Base-by-base conservation (phyloP, 2,113 vertebrate species). In the Columbina picui region DNA sequence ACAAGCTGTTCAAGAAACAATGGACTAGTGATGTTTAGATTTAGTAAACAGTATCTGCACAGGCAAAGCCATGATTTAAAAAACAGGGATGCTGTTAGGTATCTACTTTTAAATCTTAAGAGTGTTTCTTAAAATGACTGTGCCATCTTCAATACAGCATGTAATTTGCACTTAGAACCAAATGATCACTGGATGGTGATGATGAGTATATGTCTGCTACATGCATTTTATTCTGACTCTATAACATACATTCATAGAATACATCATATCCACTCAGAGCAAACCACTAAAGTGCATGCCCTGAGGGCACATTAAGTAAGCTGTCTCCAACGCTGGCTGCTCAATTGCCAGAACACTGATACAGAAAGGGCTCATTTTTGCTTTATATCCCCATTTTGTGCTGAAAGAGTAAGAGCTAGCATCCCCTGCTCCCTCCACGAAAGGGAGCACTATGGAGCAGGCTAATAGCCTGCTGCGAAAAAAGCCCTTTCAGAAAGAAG, bases 211-310 rank as follows among this genome's bases (percentile, higher is more conserved):
- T 69, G 90, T 96, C 88, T 93, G 92, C 93, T 87, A 95, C 90
- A 86, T 89, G 91, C 96, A 96, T 94, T 96, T 97, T 93, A 92
- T 96, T 96, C 81, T 83, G 83, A 96, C 91, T 94, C 67, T 84
- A 90, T 86, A 94, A 96, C 94, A 95, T 95, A 97, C 85, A 97
- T 97, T 97, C 95, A 97, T 78, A 95, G 95, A 96, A 92, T 78
- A 95, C 79, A 89, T 91, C 78, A 78, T 93, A 97, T 94, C 71
- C 77, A 95, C 87, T 92, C 84, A 76, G 90, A 90, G 95, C 83
- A 92, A 98, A 93, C 78, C 52, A 69, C 94, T 92, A 81, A 38
- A 95, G 90, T 95, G 90, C 78, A 96, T 95, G 84, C 93, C 90
- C 90, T 29, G 85, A 93, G 88, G 90, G 85, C 83, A 93, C 69